Base-by-base conservation (phyloP, 2,797 vertebrate genomes). In the Hyperoplus immaculatus region DNA sequence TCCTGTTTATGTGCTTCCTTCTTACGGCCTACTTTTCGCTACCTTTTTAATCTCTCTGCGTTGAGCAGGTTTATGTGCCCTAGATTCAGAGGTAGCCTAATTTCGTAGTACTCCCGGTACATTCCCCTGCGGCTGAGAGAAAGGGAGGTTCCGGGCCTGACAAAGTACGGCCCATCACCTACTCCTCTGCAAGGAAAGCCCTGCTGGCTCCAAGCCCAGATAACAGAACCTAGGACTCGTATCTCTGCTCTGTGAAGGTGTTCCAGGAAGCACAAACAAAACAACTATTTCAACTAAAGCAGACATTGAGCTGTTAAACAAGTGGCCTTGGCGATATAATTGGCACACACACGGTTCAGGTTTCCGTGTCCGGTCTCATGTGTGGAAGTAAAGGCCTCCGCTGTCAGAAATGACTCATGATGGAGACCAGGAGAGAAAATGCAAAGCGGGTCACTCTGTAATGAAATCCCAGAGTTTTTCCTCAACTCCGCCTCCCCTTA, bases 151-250 rank as follows among this genome's bases (percentile, higher is more conserved):
- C 78, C 81, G 82, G 87, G 69, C 83, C 77, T 88, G 86, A 92
- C 86, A 85, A 86, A 87, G 82, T 72, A 59, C 54, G 10, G 70
- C 69, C 74, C 84, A 62, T 92, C 85, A 88, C 86, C 82, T 86
- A 59, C 88, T 87, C 75, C 74, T 81, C 79, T 73, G 73, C 67
- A 61, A 89, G 89, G 92, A 81, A 91, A 92, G 69, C 85, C 89
- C 87, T 78, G 82, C 73, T 93, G 92, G 89, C 91, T 88, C 58
- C 11, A 6, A 78, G 89, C 90, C 92, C 82, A 87, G 88, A 86
- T 69, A 84, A 55, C 55, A 79, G 59, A 67, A 83, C 68, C 65
- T 72, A 72, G 71, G 75, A 77, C 81, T 71, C 39, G 12, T 14
- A 69, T 74, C 60, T 79, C 53, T 60, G 64, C 54, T 81, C 39